phyloP scores from a whole-genome alignment of 2,797 vertebrate genomes.

The Podarcis siculus region DNA sequence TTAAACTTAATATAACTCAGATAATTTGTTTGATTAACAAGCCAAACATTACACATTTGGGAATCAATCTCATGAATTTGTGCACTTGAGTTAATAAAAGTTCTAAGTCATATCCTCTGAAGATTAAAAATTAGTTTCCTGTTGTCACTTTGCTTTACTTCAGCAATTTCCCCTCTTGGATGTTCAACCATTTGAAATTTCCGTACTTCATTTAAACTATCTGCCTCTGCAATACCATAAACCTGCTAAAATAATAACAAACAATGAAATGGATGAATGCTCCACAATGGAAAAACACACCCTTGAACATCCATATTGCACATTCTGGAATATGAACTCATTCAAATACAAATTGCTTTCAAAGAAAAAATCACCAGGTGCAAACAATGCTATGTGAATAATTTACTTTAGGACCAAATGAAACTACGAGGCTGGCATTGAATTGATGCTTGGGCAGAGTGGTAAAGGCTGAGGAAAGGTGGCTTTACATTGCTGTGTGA shows the following conservation, averaged over 20 bases:
- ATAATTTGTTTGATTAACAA: not conserved
- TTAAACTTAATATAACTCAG: not conserved
- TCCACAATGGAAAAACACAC: slow-evolving; percentile 17
- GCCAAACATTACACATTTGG: not conserved
- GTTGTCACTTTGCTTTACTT: slow-evolving; percentile 30
- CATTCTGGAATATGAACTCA: slow-evolving; percentile 10
- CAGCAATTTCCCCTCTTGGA: not conserved
- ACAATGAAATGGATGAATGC: slow-evolving; percentile 34
- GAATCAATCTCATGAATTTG: not conserved
- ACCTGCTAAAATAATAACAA: slow-evolving; percentile 25
- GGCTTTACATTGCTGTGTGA: not conserved
- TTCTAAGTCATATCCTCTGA: not conserved
- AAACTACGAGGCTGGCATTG: not conserved
- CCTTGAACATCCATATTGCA: not conserved
- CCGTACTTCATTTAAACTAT: slow-evolving; percentile 19
- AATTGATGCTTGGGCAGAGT: not conserved
- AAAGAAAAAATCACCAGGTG: slow-evolving; percentile 13
- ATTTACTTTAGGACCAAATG: slow-evolving; percentile 1
- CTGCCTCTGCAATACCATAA: slow-evolving; percentile 13
- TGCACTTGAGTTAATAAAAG: not conserved
- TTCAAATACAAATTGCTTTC: slow-evolving; percentile 28
- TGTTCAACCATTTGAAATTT: not conserved
- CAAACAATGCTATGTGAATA: slow-evolving; percentile 27
- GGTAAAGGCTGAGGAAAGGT: not conserved
- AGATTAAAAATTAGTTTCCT: slow-evolving; percentile 18